Evolutionary conservation across 2,797 vertebrate genomes (phyloP), one percentile per base, ranked within the genome.

Genomic region (Tapirus indicus): DNA sequence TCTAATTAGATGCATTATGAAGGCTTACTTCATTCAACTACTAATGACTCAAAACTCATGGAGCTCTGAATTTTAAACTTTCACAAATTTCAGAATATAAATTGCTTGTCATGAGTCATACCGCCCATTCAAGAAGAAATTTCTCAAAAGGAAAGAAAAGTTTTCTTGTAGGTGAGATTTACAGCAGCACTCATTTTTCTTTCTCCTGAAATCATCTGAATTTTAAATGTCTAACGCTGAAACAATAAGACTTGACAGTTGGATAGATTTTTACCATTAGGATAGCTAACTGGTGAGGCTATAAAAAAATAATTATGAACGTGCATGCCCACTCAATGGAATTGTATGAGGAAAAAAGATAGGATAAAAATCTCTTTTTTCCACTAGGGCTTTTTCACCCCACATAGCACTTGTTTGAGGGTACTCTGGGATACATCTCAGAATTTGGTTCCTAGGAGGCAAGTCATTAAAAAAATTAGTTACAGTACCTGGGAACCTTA

Each of bases 31-130:
- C 97, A 96, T 98, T 98, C 96, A 95, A 94, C 90, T 94, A 87
- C 80, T 95, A 98, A 96, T 98, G 56, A 98, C 84, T 98, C 96
- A 97, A 98, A 97, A 98, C 72, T 97, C 85, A 95, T 44, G 86
- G 93, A 98, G 90, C 58, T 98, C 96, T 96, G 96, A 98, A 90
- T 97, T 95, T 97, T 94, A 98, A 98, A 94, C 92, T 98, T 98
- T 97, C 78, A 80, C 52, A 97, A 97, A 97, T 97, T 98, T 97
- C 95, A 96, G 95, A 98, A 98, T 98, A 98, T 98, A 98, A 98
- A 95, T 94, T 97, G 91, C 62, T 97, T 97, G 91, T 89, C 84
- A 91, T 94, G 95, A 98, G 97, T 98, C 97, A 98, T 75, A 93
- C 87, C 64, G 80, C 94, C 95, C 97, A 94, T 4, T 95, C 78